Evolutionary conservation across 2,888 invertebrate genomes (phyloP), one percentile per base, ranked within the genome.

Genomic region (Hydraecia micacea): DNA sequence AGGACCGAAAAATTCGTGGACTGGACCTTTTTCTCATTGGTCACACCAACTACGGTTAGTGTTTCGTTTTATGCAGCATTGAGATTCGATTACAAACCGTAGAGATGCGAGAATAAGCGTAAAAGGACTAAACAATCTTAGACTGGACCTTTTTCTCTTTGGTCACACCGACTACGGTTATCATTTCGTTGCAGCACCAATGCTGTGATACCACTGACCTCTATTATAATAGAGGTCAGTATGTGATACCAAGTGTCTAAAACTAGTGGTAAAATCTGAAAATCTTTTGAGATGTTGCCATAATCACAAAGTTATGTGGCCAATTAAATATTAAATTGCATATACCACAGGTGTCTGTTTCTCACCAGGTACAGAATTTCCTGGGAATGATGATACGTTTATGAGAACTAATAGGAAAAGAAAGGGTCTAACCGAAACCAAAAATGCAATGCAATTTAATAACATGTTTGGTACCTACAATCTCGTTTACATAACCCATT

Each of bases 391-490:
- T 63, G 18, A n/a, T 18, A 65, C 32, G 3, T 63, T 63, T 42
- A 28, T 15, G 15, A 52, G 52, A 21, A 49, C 42, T 71, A 80
- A 72, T n/a, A 28, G 15, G 58, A 73, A 67, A 65, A 60, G 15
- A 49, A 36, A 60, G 39, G 25, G 25, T 8, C n/a, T 66, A 60
- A 28, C 32, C n/a, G 18, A 60, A 58, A 81, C 60, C 42, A 39
- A 46, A 68, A 75, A 11, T 68, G 49, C 39, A 60, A 49, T 80
- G n/a, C n/a, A 75, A 32, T 62, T 62, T 42, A 52, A 42, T 60
- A 81, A 36, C 49, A n/a, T 32, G 32, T 52, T 25, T 55, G 2
- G 42, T 49, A 58, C 36, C 5, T 32, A 62, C 25, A 6, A 65
- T 52, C 36, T 71, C 15, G 15, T 71, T 77, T 63, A n/a, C 49